Percentiles rank a stretch among this genome's conserved stretches.
Evolutionary conservation across 2,797 vertebrate genomes (phyloP).

Genomic region (Pantherophis vulpinus): DNA sequence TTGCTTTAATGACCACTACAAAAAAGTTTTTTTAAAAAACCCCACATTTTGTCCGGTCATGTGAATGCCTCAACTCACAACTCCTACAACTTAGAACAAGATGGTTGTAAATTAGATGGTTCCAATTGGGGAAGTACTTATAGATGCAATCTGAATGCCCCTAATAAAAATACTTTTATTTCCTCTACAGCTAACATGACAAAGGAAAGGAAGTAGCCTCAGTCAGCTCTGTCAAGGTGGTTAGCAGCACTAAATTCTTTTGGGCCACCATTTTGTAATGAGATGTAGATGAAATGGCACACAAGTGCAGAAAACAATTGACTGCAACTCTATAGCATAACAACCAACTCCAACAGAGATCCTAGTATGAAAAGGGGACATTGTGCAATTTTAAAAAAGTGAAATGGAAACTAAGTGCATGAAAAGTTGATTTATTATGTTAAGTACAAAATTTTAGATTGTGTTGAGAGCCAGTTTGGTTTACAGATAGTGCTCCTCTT

Average conservation of each 20-base stretch:
- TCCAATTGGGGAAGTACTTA: not conserved
- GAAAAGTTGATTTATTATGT: not conserved
- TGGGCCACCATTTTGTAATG: not conserved
- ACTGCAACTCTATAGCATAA: not conserved
- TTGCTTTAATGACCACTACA: not conserved
- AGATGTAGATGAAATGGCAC: not conserved
- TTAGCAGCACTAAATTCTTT: not conserved
- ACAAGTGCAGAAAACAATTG: not conserved
- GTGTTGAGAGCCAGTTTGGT: not conserved
- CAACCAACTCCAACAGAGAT: not conserved
- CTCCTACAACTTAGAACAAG: not conserved
- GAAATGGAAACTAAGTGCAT: not conserved
- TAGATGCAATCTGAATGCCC: not conserved
- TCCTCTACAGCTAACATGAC: not conserved
- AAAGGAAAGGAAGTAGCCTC: not conserved
- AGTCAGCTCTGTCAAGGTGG: not conserved
- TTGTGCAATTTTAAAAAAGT: not conserved
- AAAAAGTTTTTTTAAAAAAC: not conserved
- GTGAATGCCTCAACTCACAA: not conserved
- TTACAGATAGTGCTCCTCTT: not conserved
- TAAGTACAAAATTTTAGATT: not conserved
- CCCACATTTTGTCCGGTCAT: not conserved
- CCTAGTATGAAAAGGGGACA: not conserved
- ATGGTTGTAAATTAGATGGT: not conserved
- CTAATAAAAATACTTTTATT: not conserved